Evolutionary conservation across 2,797 vertebrate genomes (phyloP), one percentile per base, ranked within the genome.

Genomic region (Rhincodon typus): DNA sequence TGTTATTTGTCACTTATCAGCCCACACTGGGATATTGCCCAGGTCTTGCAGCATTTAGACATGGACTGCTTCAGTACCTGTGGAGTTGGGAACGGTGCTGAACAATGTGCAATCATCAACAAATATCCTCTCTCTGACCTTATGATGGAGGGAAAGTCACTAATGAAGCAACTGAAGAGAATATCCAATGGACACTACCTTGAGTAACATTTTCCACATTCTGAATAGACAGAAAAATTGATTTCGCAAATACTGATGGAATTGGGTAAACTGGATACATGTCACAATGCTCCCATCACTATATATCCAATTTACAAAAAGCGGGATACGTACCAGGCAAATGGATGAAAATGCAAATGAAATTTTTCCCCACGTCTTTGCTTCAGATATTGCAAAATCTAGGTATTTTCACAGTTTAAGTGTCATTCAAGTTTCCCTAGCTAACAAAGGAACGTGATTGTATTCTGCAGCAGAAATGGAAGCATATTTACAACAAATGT

Each of bases 381-480:
- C 70, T 72, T 72, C 69, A 72, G 69, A 94, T 70, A 46, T 74
- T 95, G 94, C 70, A 95, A 95, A 95, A 72, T 72, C 7, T 74
- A 95, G 50, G 94, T 53, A 72, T 95, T 95, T 70, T 74, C 94
- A 77, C 42, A 74, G 70, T 17, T n/a, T 53, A 74, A 27, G 25
- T 7, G 46, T 53, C 46, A 50, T 74, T 42, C 42, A 72, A 34
- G 70, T 77, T 74, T 95, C 46, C 42, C 46, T 70, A 7, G 42
- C 69, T 42, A 94, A 70, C 94, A 50, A 95, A 70, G 34, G 69
- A 53, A 57, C 70, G 17, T 17, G 70, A 27, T 53, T 95, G 94
- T 94, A 27, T 46, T 25, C 94, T 74, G 46, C 94, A 17, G 53
- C 27, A 27, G 69, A 53, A 74, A 53, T 72, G 13, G 38, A 95